Evolutionary conservation across 2,113 vertebrate genomes (phyloP), one percentile per base, ranked within the genome.

Genomic region (Eurypyga helias): DNA sequence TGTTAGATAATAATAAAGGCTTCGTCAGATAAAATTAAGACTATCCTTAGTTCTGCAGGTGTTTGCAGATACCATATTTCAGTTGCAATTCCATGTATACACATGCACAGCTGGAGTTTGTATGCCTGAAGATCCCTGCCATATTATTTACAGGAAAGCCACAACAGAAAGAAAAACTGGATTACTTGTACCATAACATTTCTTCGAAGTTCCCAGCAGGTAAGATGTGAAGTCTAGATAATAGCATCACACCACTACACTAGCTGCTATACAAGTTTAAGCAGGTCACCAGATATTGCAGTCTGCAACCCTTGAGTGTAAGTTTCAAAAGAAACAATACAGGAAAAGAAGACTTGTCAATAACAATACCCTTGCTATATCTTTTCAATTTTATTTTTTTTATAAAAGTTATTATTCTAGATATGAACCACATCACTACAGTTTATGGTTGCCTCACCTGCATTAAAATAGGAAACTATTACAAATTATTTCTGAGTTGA

Each of bases 121-220:
- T 11, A 13, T 31, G 16, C 52, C 62, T 86, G 46, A 88, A 80
- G 58, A 43, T 62, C 33, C 17, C 13, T 43, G 43, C 46, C 58
- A 19, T 34, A 76, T 76, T 45, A 73, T 70, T 91, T 83, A 45
- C 55, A 77, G 51, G 84, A 80, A 91, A 83, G 46, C 28, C 90
- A 80, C 58, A 70, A 88, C 36, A 83, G 49, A 92, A 90, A 83
- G 17, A 8, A 94, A 94, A 94, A 65, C 31, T 78, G 36, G 54
- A 83, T 91, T 93, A 79, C 43, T 92, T 90, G 62, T 79, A 73
- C 71, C 55, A 2, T 77, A 96, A 73, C 33, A 90, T 90, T 95
- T 86, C 85, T 75, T 83, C 60, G 76, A 93, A 90, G 95, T 87
- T 97, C 92, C 67, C 90, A 94, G 95, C 95, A 95, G 96, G 92